Evolutionary conservation across 2,888 invertebrate genomes (phyloP).

Genomic region (Orthonychiurus folsomi): DNA sequence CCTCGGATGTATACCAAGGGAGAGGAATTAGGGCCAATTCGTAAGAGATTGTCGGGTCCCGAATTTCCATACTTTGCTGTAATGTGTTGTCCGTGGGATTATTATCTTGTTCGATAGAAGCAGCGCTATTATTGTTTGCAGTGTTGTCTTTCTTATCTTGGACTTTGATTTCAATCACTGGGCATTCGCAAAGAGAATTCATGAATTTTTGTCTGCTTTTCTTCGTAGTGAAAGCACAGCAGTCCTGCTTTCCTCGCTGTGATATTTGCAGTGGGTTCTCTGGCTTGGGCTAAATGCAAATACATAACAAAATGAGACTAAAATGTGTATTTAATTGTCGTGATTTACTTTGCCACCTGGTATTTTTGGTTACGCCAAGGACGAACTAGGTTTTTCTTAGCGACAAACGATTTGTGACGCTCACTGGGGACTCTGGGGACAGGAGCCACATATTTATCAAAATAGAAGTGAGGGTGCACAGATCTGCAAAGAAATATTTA

Average conservation of each 20-base stretch:
- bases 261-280: background rate
- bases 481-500: no score
- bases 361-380: background rate
- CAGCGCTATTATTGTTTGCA: no score
- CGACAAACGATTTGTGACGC: background rate
- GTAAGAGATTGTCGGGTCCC: no score
- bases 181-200: no score
- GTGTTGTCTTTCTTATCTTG: no score
- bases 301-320: background rate
- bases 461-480: background rate
- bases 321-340: background rate
- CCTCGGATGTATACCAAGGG: background rate
- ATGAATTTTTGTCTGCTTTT: no score
- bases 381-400: background rate
- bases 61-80: no score
- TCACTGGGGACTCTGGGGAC: background rate
- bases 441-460: background rate
- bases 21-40: background rate
- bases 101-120: no score
- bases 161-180: no score
- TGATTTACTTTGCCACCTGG: background rate
- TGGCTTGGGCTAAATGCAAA: background rate
- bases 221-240: no score
- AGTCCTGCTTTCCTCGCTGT: background rate
- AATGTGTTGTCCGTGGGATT: no score